A percentile compares a stretch with the other conserved stretches of the same genome.
These are phyloP conservation scores for Corvus moneduloides DNA, from an alignment of 2,113 vertebrate genomes.

Conservation along the genomic window DNA sequence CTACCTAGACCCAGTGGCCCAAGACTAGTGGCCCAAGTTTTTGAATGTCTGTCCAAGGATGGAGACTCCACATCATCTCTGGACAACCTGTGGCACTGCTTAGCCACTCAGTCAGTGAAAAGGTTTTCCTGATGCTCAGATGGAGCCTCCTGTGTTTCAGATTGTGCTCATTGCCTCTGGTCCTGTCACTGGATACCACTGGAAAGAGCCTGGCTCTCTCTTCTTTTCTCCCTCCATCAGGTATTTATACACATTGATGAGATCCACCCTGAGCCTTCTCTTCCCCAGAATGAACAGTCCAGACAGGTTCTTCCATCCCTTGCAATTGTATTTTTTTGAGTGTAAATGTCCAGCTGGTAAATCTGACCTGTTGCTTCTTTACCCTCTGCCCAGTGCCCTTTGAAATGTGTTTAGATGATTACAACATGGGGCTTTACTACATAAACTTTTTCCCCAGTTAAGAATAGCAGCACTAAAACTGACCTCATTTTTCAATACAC, in stretches of 20 bases:
- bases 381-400: background rate
- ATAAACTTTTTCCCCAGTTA: background rate
- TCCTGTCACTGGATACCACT: background rate
- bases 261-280: background rate
- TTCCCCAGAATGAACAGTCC: background rate
- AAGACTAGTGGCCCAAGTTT: background rate
- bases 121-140: background rate
- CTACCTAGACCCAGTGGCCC: background rate
- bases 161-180: background rate
- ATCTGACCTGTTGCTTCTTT: background rate
- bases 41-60: background rate
- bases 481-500: constrained; percentile 14
- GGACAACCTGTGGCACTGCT: background rate
- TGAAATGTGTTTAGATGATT: background rate
- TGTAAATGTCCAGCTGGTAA: background rate
- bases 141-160: background rate
- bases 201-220: background rate
- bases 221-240: background rate
- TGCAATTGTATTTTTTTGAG: background rate
- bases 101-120: background rate
- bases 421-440: background rate
- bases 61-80: background rate
- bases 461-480: background rate
- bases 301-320: background rate
- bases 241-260: background rate